Evolutionary conservation across 2,797 vertebrate genomes (phyloP), one percentile per base, ranked within the genome.

Genomic region (Microctenopoma steveboyesi): DNA sequence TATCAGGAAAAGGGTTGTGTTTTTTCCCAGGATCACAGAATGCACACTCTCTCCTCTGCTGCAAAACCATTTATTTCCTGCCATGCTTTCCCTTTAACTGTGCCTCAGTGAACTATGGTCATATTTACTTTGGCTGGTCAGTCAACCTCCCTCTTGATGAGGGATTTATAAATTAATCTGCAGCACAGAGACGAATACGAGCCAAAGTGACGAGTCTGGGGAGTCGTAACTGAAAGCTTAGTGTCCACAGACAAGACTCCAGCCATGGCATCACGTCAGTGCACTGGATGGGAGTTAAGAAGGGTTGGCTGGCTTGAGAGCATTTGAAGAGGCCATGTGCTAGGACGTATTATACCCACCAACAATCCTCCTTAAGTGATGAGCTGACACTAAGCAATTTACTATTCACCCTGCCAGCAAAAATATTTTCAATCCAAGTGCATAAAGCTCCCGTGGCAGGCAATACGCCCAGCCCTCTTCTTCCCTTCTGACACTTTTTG

Each of bases 331-430:
- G 82, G 72, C 84, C 75, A 74, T 86, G 87, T 81, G 79, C 83
- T 72, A 75, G 83, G 73, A 82, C 83, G 84, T 78, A 77, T 88
- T 90, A 92, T 77, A 86, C 74, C 87, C 84, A 83, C 87, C 88
- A 85, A 84, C 88, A 88, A 88, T 86, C 83, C 87, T 88, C 81
- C 87, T 89, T 86, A 89, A 90, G 88, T 90, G 87, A 91, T 90
- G 88, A 90, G 91, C 86, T 91, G 88, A 90, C 89, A 92, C 86
- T 81, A 88, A 91, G 87, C 83, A 89, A 92, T 93, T 90, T 90
- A 75, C 86, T 72, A 84, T 91, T 91, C 85, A 84, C 82, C 83
- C 85, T 82, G 82, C 70, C 89, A 86, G 84, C 78, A 82, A 76
- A 91, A 91, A 90, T 89, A 85, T 90, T 84, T 91, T 81, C 88